Conservation (phyloP, 2,113 vertebrate species). For the Crocuta crocuta region DNA sequence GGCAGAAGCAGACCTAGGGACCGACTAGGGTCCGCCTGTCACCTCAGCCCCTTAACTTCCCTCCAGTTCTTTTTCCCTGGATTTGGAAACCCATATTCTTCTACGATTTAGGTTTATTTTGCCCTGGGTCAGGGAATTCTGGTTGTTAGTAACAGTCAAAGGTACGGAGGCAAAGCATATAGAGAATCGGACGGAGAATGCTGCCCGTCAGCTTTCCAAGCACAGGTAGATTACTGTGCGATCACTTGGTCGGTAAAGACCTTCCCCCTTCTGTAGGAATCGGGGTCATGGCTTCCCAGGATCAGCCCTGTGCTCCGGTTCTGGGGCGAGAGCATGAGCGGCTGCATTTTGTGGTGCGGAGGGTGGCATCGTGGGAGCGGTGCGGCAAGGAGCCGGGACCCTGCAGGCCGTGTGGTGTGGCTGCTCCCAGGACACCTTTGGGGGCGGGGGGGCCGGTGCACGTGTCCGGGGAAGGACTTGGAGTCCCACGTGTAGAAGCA, state of each 20-base stretch:
- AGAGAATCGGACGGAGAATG: neutral
- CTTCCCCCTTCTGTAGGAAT: neutral
- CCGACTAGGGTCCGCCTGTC: neutral
- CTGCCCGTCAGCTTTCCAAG: neutral
- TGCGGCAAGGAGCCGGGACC: neutral
- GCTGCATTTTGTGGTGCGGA: neutral
- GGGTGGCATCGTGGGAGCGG: neutral
- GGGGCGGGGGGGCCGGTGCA: neutral
- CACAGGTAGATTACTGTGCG: neutral
- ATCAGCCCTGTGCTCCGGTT: neutral
- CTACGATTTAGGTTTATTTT: neutral
- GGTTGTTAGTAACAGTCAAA: neutral
- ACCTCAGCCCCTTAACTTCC: neutral
- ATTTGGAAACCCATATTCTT: neutral
- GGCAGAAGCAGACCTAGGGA: neutral
- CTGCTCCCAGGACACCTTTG: neutral
- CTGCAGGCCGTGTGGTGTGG: accelerated
- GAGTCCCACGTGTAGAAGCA: neutral
- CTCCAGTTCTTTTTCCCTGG: neutral
- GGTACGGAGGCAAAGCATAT: neutral
- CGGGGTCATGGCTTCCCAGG: neutral
- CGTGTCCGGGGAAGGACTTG: neutral
- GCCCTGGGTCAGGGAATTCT: neutral
- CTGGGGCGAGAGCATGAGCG: neutral
- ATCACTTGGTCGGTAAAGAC: neutral